Conservation (phyloP, 1,140 invertebrate species). For the Drosophila seguyi region DNA sequence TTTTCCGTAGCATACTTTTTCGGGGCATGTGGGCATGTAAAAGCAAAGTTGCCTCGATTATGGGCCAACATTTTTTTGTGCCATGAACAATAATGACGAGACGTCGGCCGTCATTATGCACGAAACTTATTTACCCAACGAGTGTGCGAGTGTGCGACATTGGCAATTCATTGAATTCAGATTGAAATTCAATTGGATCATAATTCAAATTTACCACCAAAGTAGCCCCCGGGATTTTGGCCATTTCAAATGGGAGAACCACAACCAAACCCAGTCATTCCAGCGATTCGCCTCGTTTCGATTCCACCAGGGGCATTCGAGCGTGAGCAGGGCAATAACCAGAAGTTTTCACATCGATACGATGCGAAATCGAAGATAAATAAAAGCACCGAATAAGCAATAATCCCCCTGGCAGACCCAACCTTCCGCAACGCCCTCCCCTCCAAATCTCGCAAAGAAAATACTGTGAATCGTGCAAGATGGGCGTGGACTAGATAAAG, state of each 20-base stretch:
- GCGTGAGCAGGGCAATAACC: conserved; percentile 55
- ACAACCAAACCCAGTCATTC: background rate
- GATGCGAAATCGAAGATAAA: conserved; percentile 78
- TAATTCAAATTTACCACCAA: conserved; percentile 62
- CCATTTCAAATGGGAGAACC: conserved; percentile 15
- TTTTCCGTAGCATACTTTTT: conserved; percentile 78
- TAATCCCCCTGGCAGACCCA: conserved; percentile 49
- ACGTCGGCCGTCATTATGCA: conserved; percentile 16
- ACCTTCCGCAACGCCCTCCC: too few species aligned
- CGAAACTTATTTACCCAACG: conserved; percentile 13
- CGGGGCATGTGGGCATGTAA: conserved; percentile 67
- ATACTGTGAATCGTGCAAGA: conserved; percentile 47
- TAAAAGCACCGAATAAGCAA: conserved; percentile 76
- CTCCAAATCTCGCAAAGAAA: conserved; percentile 10
- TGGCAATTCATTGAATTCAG: conserved; percentile 72
- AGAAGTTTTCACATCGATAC: conserved; percentile 51
- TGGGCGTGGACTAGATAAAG: conserved; percentile 67
- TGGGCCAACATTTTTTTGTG: conserved; percentile 51
- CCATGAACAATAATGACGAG: conserved; percentile 42
- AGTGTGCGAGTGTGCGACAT: conserved; percentile 26
- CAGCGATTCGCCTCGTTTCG: conserved; percentile 4
- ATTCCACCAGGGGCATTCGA: conserved; percentile 32
- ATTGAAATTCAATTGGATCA: conserved; percentile 81
- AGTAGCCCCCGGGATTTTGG: conserved; percentile 35
- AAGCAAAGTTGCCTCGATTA: conserved; percentile 65